These are phyloP conservation scores for Caenorhabditis remanei DNA, from an alignment of 1,140 invertebrate species.

Conservation along the genomic window DNA sequence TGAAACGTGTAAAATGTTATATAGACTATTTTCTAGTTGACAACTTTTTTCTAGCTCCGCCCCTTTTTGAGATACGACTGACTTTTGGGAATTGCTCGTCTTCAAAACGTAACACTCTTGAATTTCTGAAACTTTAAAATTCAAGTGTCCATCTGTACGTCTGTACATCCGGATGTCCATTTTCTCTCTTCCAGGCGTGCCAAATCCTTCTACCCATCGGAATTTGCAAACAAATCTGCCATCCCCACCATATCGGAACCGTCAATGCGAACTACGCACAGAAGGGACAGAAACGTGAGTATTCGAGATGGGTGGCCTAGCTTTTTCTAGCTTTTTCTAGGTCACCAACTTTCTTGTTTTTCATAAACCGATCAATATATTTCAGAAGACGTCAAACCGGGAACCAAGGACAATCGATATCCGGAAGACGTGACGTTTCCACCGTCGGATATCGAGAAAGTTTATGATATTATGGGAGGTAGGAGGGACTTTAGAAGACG, in stretches of 20 bases:
- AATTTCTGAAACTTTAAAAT: too few species aligned
- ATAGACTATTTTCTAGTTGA: too few species aligned
- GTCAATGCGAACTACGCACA: slow-evolving; percentile 14
- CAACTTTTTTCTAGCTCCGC: too few species aligned
- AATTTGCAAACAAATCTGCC: slow-evolving; percentile 36
- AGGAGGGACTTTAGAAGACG: not conserved
- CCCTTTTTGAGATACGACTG: too few species aligned
- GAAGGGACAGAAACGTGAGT: slow-evolving; percentile 4
- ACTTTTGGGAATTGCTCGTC: too few species aligned
- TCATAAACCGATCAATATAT: not conserved
- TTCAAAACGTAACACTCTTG: too few species aligned
- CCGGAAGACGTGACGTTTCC: slow-evolving; percentile 46
- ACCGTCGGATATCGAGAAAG: slow-evolving; percentile 25
- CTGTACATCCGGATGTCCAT: too few species aligned
- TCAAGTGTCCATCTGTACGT: too few species aligned
- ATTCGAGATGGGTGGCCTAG: too few species aligned
- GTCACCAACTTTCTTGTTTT: not conserved
- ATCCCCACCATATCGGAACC: slow-evolving; percentile 13
- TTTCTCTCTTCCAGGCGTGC: not conserved
- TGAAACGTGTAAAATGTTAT: too few species aligned
- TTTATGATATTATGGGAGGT: slow-evolving; percentile 44
- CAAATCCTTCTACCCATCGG: slow-evolving; percentile 36
- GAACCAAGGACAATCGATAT: slow-evolving; percentile 25
- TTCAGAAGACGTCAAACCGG: slow-evolving; percentile 34
- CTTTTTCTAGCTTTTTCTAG: too few species aligned